These are phyloP conservation scores for Brachyhypopomus occidentalis DNA, from an alignment of 2,113 vertebrate species.

Conservation along the genomic window DNA sequence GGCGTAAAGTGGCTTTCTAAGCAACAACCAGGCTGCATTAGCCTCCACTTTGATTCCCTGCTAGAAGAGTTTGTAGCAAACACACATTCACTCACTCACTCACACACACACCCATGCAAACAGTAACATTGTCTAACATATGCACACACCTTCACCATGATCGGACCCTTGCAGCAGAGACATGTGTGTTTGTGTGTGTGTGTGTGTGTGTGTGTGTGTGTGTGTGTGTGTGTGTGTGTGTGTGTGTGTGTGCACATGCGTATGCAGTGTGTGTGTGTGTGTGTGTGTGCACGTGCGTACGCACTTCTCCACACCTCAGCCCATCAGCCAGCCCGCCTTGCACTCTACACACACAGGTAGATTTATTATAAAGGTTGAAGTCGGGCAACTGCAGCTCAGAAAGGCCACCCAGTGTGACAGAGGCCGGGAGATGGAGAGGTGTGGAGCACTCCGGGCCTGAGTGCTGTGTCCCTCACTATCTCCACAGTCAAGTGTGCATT, in stretches of 20 bases:
- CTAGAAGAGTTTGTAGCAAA: neutral
- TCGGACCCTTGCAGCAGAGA: constrained; percentile 50
- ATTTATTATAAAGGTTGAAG: constrained; percentile 12
- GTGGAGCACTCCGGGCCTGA: constrained; percentile 1
- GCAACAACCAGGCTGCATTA: constrained; percentile 57
- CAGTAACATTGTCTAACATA: neutral
- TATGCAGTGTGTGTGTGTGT: no score
- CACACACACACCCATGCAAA: constrained; percentile 16
- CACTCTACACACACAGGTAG: neutral
- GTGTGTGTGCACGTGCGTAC: no score
- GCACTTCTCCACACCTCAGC: neutral
- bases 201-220: no score
- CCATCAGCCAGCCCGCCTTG: neutral
- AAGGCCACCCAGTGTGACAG: constrained; percentile 21
- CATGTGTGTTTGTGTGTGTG: neutral
- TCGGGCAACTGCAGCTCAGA: constrained; percentile 17
- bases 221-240: no score
- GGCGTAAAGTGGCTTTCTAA: constrained; percentile 63
- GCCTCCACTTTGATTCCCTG: neutral
- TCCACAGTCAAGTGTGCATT: constrained; percentile 8
- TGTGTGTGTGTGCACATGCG: no score
- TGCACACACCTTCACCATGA: constrained; percentile 56
- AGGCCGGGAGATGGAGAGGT: constrained; percentile 30
- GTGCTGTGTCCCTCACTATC: neutral
- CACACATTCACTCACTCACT: neutral